Evolutionary conservation across 2,888 invertebrate species (phyloP), one percentile per base, ranked within the genome.

Genomic region (Pristionchus exspectatus): DNA sequence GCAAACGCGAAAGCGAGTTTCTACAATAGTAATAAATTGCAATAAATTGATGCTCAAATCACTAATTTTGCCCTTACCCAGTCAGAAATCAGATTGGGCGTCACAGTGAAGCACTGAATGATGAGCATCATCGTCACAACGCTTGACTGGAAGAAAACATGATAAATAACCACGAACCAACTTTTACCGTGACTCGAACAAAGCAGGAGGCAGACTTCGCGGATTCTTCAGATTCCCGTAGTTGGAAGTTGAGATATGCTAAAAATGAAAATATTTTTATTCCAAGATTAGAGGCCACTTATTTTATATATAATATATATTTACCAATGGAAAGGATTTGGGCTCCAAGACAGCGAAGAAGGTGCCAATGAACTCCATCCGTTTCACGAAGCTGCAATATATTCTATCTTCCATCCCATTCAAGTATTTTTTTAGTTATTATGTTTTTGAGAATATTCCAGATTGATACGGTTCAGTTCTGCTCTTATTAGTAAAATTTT

Each of bases 361-460:
- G 90, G 90, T 95, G 95, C 95, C 95, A 95, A 77, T 95, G 95
- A 16, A 95, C 94, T 16, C 95, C 95, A 91, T 95, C 95, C 2
- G 94, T 94, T 54, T 89, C 86, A 83, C 86, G 90, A 86, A 92
- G 92, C 94, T 94, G 81, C 63, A 93, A 50, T 50, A n/a, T n/a
- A n/a, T n/a, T n/a, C n/a, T n/a, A n/a, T n/a, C n/a, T n/a, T n/a
- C n/a, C n/a, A n/a, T n/a, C n/a, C n/a, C n/a, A n/a, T n/a, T n/a
- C n/a, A n/a, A n/a, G n/a, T n/a, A n/a, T n/a, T n/a, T n/a, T n/a
- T n/a, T n/a, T n/a, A n/a, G n/a, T n/a, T n/a, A n/a, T n/a, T n/a
- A n/a, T n/a, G n/a, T n/a, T n/a, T n/a, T 38, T 38, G 38, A 38
- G 38, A 38, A 38, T 38, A n/a, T n/a, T n/a, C n/a, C n/a, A n/a